Base-by-base conservation (phyloP, 1,140 invertebrate species). In the Drosophila tani region DNA sequence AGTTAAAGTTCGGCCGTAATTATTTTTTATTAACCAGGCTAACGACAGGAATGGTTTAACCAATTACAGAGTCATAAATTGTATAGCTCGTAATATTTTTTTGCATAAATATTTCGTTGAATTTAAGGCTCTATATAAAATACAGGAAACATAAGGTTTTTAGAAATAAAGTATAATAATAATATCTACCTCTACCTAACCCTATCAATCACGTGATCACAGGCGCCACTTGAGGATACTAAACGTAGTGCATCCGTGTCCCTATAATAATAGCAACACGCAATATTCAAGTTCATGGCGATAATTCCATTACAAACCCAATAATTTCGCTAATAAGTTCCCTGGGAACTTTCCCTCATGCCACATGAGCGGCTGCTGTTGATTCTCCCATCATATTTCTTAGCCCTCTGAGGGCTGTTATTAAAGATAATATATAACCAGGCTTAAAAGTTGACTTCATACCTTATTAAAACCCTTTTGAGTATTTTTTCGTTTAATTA, bases 1-100 rank as follows among this genome's bases (percentile, higher is more conserved):
- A 51, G 35, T 59, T 73, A 71, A 73, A 73, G 67, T 71, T 73
- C n/a, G 7, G 38, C n/a, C 9, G 45, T 60, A 73, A 71, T 73
- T 51, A 73, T 59, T 73, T 73, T 38, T 27, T 71, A 58, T 50
- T 71, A 35, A 21, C 46, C 9, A 29, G 27, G 38, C 27, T 53
- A 51, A 21, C 15, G n/a, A 38, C 27, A 24, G 21, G 35, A 40
- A 67, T 32, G 49, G n/a, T 49, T 62, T 27, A 62, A 67, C 19
- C 56, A n/a, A 40, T 49, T 29, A 29, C n/a, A 19, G 35, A 32
- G 15, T 15, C n/a, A 67, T 67, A 53, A 45, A 38, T 63, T 53
- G 3, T n/a, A 40, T n/a, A 56, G 6, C 53, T 7, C 19, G 1
- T 56, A 21, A 40, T 53, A 40, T 19, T 53, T 19, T 38, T 12